Conservation (phyloP, 2,888 invertebrate genomes). For the Criorhina ranunculi region DNA sequence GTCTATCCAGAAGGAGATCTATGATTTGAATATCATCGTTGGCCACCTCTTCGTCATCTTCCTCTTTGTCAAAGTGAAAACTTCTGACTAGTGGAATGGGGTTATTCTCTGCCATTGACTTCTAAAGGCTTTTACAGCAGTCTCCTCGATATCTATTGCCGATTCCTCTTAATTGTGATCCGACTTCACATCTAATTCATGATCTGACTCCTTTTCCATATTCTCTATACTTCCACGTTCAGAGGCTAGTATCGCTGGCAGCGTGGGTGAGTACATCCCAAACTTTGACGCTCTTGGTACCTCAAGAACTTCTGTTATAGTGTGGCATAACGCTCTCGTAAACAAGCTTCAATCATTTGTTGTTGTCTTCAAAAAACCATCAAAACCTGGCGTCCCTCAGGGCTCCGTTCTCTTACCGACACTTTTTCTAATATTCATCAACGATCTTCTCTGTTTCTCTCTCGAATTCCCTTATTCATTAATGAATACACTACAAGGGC, state of each 20-base stretch:
- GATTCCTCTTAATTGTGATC: slow-evolving; percentile 53
- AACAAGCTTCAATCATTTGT: too few species aligned
- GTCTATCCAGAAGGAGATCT: slow-evolving; percentile 90
- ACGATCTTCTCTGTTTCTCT: too few species aligned
- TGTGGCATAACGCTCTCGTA: too few species aligned
- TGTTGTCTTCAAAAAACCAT: too few species aligned
- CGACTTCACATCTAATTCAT: slow-evolving; percentile 44
- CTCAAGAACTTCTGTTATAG: too few species aligned
- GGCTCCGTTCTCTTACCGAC: too few species aligned
- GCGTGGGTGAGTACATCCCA: slow-evolving; percentile 55
- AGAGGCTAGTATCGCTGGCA: slow-evolving; percentile 47
- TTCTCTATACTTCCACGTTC: slow-evolving; percentile 69
- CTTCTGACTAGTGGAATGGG: slow-evolving; percentile 2
- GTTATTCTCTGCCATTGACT: not conserved
- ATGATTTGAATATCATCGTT: slow-evolving; percentile 88
- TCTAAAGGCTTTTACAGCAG: slow-evolving; percentile 14
- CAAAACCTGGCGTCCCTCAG: too few species aligned
- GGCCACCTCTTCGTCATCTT: slow-evolving; percentile 74
- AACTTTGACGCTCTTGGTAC: slow-evolving; percentile 50
- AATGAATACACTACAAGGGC: too few species aligned
- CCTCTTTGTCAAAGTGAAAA: slow-evolving; percentile 25
- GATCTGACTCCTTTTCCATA: slow-evolving; percentile 64
- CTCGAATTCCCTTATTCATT: too few species aligned
- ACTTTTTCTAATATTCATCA: too few species aligned
- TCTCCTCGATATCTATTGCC: slow-evolving; percentile 55